Conservation (phyloP, 1,140 invertebrate genomes). For the Coptotermes formosanus region DNA sequence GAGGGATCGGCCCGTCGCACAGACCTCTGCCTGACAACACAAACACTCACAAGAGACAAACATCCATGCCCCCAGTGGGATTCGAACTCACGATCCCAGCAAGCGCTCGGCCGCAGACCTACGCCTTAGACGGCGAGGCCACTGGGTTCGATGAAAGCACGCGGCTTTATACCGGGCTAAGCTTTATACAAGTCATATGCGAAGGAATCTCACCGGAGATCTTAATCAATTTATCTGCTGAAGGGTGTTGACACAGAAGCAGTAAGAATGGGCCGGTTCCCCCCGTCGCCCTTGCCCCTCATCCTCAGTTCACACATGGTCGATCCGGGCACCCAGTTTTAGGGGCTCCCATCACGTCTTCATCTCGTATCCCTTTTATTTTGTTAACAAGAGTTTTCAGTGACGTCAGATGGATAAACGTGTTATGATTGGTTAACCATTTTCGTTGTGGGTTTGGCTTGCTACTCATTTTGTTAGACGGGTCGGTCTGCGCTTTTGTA, state of each 20-base stretch:
- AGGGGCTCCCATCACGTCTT: not conserved
- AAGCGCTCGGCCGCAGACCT: too few relatives aligned
- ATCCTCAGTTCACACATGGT: not conserved
- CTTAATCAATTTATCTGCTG: not conserved
- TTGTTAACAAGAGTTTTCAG: not conserved
- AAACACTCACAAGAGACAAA: too few relatives aligned
- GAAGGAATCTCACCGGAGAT: not conserved
- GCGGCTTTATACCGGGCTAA: too few relatives aligned
- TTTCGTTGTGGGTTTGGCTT: slow-evolving; percentile 14
- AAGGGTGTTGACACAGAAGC: not conserved
- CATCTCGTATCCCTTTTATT: slow-evolving; percentile 12
- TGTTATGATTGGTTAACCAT: slow-evolving; percentile 19
- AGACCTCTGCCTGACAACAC: too few relatives aligned
- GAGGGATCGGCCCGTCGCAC: too few relatives aligned
- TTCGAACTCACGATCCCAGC: too few relatives aligned
- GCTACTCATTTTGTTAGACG: slow-evolving; percentile 12
- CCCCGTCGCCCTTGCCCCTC: not conserved
- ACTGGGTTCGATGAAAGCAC: too few relatives aligned
- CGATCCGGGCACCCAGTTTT: not conserved
- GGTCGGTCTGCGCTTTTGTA: slow-evolving; percentile 13
- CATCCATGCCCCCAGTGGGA: too few relatives aligned
- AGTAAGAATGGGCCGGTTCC: not conserved
- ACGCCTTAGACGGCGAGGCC: too few relatives aligned
- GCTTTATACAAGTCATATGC: not conserved
- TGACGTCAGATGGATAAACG: slow-evolving; percentile 10